A percentile compares a stretch with the other conserved stretches of the same genome.
Conservation (phyloP, 2,797 vertebrate genomes). For the Ammospiza maritima region DNA sequence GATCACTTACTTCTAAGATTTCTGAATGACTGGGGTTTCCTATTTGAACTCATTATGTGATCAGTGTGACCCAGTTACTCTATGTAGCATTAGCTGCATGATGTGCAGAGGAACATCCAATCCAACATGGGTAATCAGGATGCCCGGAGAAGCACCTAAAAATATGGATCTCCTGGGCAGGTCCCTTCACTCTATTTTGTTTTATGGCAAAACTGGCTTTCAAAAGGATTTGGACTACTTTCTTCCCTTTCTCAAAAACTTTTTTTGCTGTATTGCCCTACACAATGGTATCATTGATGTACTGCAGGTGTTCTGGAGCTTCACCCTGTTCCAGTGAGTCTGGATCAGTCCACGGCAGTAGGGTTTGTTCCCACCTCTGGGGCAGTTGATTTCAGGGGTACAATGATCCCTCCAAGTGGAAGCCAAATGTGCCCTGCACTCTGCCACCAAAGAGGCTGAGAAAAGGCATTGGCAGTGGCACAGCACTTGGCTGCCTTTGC, state of each 20-base stretch:
- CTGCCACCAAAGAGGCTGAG: not conserved
- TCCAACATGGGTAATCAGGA: not conserved
- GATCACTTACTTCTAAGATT: not conserved
- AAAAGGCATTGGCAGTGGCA: not conserved
- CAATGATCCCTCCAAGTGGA: not conserved
- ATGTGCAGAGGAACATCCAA: not conserved
- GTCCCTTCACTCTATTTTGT: not conserved
- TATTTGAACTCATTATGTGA: not conserved
- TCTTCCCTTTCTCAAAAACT: not conserved
- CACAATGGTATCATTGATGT: not conserved
- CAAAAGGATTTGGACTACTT: not conserved
- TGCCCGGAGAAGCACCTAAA: not conserved
- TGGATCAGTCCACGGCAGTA: not conserved
- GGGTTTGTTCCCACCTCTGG: not conserved
- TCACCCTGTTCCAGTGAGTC: not conserved
- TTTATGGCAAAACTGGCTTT: not conserved
- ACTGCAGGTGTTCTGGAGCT: not conserved
- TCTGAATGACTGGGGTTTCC: not conserved
- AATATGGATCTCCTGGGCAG: not conserved
- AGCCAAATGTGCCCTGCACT: not conserved
- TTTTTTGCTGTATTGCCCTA: not conserved
- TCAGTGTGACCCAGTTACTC: not conserved
- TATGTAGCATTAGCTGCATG: not conserved
- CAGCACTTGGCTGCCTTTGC: not conserved
- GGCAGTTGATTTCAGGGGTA: not conserved